Conservation (phyloP, 64 coral and sea anemone genomes). For the Montipora cactus region DNA sequence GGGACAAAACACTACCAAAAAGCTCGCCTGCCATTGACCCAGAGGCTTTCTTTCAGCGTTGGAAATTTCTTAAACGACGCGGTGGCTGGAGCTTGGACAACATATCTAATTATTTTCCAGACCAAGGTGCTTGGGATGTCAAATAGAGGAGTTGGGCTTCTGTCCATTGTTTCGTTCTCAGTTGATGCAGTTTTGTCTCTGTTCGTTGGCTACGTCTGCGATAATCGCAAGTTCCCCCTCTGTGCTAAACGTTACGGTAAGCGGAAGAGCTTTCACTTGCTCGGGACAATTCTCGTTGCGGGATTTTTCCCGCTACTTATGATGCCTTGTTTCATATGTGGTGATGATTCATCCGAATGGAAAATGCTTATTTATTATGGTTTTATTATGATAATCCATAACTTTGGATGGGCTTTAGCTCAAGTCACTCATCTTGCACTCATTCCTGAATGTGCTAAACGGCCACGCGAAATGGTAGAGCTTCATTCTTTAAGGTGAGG, state of each 20-base stretch:
- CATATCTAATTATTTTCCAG: constrained; percentile 63
- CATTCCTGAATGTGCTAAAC: constrained; percentile 67
- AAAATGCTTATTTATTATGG: constrained; percentile 45
- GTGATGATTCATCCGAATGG: constrained; percentile 60
- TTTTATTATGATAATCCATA: constrained; percentile 10
- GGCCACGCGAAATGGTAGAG: constrained; percentile 72
- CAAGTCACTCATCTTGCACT: constrained; percentile 69
- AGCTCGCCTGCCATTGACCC: constrained; percentile 31
- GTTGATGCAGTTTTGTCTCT: constrained; percentile 27
- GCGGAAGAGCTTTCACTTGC: constrained; percentile 70
- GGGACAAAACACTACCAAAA: neutral
- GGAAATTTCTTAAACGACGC: constrained; percentile 71
- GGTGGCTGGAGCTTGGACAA: constrained; percentile 22
- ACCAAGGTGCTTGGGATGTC: constrained; percentile 73
- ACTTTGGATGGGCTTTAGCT: constrained; percentile 57
- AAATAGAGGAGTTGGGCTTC: constrained; percentile 31
- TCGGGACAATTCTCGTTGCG: constrained; percentile 60
- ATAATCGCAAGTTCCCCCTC: constrained; percentile 34
- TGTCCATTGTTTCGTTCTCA: constrained; percentile 48
- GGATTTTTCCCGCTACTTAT: constrained; percentile 42
- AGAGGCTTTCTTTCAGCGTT: constrained; percentile 60
- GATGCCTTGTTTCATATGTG: constrained; percentile 63
- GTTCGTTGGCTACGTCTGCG: constrained; percentile 38
- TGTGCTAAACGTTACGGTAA: constrained; percentile 50
- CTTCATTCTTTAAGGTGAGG: constrained; percentile 70